A percentile compares a stretch with the other conserved stretches of the same genome.
Evolutionary conservation across 37 sponge, comb jelly and placozoan species (phyloP).

Genomic region (Oscarella lobularis): DNA sequence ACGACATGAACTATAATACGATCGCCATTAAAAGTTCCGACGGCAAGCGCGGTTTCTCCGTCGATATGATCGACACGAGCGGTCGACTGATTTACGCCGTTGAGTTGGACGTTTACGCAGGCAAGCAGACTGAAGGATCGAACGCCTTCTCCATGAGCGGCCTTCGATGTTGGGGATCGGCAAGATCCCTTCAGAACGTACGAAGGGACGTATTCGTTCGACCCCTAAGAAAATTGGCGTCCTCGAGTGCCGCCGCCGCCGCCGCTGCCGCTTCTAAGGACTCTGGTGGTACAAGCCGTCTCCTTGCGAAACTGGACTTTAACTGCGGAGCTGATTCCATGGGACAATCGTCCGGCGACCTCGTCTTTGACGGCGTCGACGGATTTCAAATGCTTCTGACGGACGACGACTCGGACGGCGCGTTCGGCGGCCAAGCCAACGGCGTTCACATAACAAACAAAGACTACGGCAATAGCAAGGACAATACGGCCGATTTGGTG

Average conservation of each 20-base stretch:
- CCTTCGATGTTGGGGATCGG: no score
- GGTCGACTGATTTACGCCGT: background rate
- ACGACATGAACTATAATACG: background rate
- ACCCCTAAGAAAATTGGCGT: no score
- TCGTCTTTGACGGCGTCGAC: background rate
- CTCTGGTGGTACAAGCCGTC: no score
- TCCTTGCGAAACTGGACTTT: background rate
- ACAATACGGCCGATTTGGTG: background rate
- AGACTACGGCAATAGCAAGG: background rate
- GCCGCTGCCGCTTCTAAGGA: no score
- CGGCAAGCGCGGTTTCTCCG: background rate
- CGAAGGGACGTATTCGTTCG: no score
- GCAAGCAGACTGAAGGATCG: no score
- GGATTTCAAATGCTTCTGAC: background rate
- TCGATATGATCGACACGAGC: background rate
- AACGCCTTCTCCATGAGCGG: no score
- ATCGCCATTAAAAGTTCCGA: background rate
- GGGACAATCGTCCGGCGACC: background rate
- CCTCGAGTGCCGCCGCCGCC: no score
- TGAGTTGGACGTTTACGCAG: background rate
- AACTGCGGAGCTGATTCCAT: constrained; percentile 1
- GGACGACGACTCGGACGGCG: constrained; percentile 3
- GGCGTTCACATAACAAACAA: constrained; percentile 2
- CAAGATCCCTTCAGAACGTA: no score
- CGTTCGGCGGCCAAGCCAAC: background rate